Conservation (phyloP, 2,888 invertebrate genomes). For the Macropis europaea region DNA sequence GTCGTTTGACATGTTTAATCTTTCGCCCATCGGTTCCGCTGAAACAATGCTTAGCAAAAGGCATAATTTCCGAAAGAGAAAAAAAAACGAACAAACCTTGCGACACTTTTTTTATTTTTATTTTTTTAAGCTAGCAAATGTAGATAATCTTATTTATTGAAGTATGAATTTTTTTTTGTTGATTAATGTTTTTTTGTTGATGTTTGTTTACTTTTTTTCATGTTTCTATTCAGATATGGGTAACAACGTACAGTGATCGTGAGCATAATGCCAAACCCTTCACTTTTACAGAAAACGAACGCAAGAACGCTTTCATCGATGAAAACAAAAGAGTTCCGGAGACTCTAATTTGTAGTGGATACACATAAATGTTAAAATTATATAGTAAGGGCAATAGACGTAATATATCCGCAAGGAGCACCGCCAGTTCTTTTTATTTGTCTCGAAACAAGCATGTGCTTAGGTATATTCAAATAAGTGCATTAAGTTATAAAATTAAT, state of each 20-base stretch:
- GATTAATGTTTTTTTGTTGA: conserved; percentile 33
- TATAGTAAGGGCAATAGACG: conserved; percentile 70
- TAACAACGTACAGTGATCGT: conserved; percentile 71
- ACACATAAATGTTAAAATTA: conserved; percentile 68
- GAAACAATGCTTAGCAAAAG: background rate
- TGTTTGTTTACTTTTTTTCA: conserved; percentile 67
- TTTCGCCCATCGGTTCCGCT: conserved; percentile 11
- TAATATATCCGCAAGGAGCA: conserved; percentile 71
- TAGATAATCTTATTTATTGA: background rate
- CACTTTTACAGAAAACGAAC: conserved; percentile 77
- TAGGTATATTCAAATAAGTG: conserved; percentile 65
- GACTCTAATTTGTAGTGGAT: conserved; percentile 73
- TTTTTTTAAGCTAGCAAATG: background rate
- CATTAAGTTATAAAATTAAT: conserved; percentile 64
- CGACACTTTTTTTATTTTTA: conserved; percentile 25
- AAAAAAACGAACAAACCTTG: conserved; percentile 55
- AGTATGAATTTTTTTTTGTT: conserved; percentile 12
- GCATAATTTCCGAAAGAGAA: background rate
- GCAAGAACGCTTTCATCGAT: conserved; percentile 74
- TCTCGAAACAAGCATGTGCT: conserved; percentile 66
- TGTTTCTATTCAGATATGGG: conserved; percentile 72
- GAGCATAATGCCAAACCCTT: conserved; percentile 71
- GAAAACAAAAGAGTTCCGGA: conserved; percentile 73
- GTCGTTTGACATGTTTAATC: conserved; percentile 34
- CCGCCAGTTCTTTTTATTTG: conserved; percentile 68